Base-by-base conservation (phyloP, 2,888 invertebrate genomes). In the Leptodirus hochenwartii region DNA sequence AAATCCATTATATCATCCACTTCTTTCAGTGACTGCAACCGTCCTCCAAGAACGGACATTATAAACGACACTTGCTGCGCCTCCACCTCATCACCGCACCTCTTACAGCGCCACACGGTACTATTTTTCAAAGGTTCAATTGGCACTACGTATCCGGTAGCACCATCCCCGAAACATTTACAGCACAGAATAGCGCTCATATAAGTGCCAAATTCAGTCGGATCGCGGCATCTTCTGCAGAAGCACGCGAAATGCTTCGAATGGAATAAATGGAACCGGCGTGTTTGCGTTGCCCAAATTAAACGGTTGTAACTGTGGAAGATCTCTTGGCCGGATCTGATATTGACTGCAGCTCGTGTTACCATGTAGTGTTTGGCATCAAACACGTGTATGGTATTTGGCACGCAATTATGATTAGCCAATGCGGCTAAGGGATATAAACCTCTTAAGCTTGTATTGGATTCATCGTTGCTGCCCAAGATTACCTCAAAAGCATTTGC, bases 231-330 rank as follows among this genome's bases (percentile, higher is more conserved):
- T 30, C 78, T 58, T 3, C 54, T 48, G 44, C 79, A 79, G 31
- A 49, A 53, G 46, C 79, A 79, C 27, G 58, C 48, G 44, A 78
- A 78, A 47, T 72, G 68, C 52, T 78, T 78, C 1, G 76, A 74
- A 40, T 59, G 59, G 37, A 53, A 55, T 12, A 79, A 54, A 44
- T 74, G 67, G 17, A 62, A 57, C 9, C 70, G 56, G 31, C 78
- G 58, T 9, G 68, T 16, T 3, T 63, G 56, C 0, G 76, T 77
- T 20, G 70, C 69, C 77, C 78, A 78, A 25, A 74, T 50, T 14
- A 68, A 42, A 33, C 69, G 64, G 1, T 72, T 62, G 43, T 79
- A 79, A 25, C 68, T 65, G 29, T 70, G 65, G 27, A 67, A 68
- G 36, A 79, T 61, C 52, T 77, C 75, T 6, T 61, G 49, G 13